Evolutionary conservation across 2,888 invertebrate species (phyloP).

Genomic region (Hemicrepidius hirtus): DNA sequence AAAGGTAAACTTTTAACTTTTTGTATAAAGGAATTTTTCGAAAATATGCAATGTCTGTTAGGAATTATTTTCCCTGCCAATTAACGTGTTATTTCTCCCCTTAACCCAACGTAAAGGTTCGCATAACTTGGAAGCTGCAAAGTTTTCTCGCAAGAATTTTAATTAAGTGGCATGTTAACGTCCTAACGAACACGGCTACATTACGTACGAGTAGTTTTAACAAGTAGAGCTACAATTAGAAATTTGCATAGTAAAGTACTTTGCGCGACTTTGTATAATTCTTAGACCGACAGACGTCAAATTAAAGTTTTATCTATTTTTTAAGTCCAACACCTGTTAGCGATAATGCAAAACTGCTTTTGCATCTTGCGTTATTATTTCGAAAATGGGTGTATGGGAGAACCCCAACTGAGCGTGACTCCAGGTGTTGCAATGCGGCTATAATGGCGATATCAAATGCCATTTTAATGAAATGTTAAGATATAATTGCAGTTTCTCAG

Average conservation of each 20-base stretch:
- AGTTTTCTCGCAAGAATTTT: slow-evolving; percentile 10
- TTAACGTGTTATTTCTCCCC: too few relatives aligned
- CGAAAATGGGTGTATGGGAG: slow-evolving; percentile 14
- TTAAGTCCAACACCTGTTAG: neutral
- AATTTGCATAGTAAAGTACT: neutral
- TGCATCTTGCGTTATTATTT: slow-evolving; percentile 21
- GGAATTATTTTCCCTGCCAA: too few relatives aligned
- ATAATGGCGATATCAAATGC: slow-evolving; percentile 30
- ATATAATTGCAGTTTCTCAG: slow-evolving; percentile 28
- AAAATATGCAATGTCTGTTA: too few relatives aligned
- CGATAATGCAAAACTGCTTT: slow-evolving; percentile 5
- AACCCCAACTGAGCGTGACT: slow-evolving; percentile 23
- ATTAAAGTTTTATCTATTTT: too few relatives aligned
- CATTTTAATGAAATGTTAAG: slow-evolving; percentile 33
- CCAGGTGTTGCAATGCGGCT: slow-evolving; percentile 30
- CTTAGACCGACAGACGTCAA: slow-evolving; percentile 2
- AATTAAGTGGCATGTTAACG: slow-evolving; percentile 26
- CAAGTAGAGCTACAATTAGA: slow-evolving; percentile 23
- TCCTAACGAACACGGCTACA: slow-evolving; percentile 2
- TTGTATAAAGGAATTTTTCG: too few relatives aligned
- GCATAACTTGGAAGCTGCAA: too few relatives aligned
- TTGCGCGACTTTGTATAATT: slow-evolving; percentile 6
- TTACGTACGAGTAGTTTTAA: slow-evolving; percentile 22
- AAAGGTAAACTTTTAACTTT: slow-evolving; percentile 2
- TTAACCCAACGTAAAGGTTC: too few relatives aligned